Percentiles rank a stretch among this genome's conserved stretches.
These are phyloP conservation scores for Trididemnum clinides DNA, from an alignment of 23 tunicate species.

Conservation along the genomic window DNA sequence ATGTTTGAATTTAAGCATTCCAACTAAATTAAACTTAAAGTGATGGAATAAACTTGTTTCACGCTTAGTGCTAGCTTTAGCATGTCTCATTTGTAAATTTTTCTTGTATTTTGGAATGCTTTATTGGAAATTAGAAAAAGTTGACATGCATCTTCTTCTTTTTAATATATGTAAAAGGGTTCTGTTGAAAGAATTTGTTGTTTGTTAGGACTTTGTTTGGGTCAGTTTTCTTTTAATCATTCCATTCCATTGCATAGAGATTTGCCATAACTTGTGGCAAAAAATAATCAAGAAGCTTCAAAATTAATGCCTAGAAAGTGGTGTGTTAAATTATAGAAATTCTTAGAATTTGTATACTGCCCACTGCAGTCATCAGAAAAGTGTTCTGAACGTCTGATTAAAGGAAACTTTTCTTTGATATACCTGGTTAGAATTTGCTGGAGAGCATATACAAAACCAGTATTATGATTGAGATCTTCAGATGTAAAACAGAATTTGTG, in stretches of 20 bases:
- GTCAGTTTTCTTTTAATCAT: constrained; percentile 11
- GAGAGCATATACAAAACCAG: constrained; percentile 27
- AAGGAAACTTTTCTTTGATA: constrained; percentile 27
- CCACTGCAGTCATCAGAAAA: constrained; percentile 42
- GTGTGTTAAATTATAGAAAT: constrained; percentile 15
- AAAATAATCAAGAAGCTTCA: constrained; percentile 31
- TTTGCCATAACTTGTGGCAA: constrained; percentile 58
- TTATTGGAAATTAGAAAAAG: too few species aligned
- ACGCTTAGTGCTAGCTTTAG: too few species aligned
- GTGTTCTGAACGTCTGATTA: neutral
- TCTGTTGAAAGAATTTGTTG: constrained; percentile 32
- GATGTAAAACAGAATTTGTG: constrained; percentile 4
- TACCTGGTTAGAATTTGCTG: constrained; percentile 13
- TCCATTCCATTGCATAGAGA: constrained; percentile 40
- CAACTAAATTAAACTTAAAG: constrained; percentile 7
- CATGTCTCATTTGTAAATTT: constrained; percentile 7
- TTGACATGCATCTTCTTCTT: neutral
- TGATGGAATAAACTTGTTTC: constrained; percentile 25
- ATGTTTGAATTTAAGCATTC: constrained; percentile 24
- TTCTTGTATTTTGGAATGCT: too few species aligned
- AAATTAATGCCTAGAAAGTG: constrained; percentile 8
- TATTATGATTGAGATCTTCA: constrained; percentile 17
- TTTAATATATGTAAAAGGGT: neutral
- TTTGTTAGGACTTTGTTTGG: constrained; percentile 4
- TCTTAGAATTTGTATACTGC: constrained; percentile 17